These are phyloP conservation scores for Gambusia yucatana DNA, from an alignment of 2,797 vertebrate genomes.

Conservation along the genomic window DNA sequence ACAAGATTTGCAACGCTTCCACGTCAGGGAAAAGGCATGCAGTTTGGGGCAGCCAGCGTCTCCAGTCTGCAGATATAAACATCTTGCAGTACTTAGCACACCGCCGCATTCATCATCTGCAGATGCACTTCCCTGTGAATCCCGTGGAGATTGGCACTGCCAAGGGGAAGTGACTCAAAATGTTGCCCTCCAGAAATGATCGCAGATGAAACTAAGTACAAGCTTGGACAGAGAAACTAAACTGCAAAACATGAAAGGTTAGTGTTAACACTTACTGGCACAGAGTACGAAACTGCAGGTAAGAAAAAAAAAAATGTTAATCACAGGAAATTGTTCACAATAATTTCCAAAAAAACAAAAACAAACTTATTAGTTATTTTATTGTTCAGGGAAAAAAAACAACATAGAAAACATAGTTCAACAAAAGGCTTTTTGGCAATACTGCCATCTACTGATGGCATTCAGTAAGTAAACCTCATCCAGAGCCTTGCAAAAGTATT, in stretches of 20 bases:
- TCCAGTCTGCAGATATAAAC: constrained; percentile 22
- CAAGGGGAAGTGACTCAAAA: constrained; percentile 24
- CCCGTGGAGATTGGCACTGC: constrained; percentile 3
- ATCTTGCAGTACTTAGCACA: constrained; percentile 45
- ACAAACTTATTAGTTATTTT: background rate
- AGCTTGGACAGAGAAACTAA: background rate
- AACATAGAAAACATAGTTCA: background rate
- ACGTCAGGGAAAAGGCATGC: constrained; percentile 21
- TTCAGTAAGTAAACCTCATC: background rate
- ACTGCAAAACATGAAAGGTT: background rate
- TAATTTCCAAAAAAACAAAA: background rate
- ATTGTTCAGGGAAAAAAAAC: constrained; percentile 4
- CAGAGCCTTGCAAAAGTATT: background rate
- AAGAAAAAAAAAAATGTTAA: constrained; percentile 46
- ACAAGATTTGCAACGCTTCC: constrained; percentile 39
- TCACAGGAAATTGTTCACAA: constrained; percentile 52
- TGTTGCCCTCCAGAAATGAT: background rate
- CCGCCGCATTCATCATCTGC: constrained; percentile 12
- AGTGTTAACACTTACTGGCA: background rate
- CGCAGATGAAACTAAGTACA: background rate
- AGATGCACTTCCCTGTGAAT: constrained; percentile 10
- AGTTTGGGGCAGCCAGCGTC: constrained; percentile 8
- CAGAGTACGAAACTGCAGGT: constrained; percentile 26
- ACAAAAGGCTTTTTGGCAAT: constrained; percentile 4
- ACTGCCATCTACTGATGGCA: constrained; percentile 65